A percentile compares a stretch with the other conserved stretches of the same genome.
Conservation (phyloP, 2,113 vertebrate species). For the Antechinus stuartii region DNA sequence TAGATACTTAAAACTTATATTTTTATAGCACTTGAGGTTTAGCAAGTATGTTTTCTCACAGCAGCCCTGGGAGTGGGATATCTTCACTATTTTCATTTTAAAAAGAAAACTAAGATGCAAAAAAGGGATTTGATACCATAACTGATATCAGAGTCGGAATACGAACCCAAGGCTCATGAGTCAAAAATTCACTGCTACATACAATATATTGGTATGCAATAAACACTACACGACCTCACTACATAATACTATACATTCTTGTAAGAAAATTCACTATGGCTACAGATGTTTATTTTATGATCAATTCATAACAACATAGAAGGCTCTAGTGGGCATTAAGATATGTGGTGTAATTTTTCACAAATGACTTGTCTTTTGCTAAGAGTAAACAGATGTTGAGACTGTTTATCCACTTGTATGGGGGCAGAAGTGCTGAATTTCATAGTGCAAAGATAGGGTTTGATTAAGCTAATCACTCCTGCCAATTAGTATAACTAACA, state of each 20-base stretch:
- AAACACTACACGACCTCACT: not conserved
- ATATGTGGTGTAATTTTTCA: not conserved
- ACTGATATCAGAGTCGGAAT: not conserved
- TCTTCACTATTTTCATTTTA: not conserved
- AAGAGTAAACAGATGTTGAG: not conserved
- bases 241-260: not conserved
- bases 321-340: not conserved
- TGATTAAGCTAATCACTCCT: not conserved
- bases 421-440: not conserved
- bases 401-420: not conserved
- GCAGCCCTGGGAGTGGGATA: not conserved
- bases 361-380: not conserved
- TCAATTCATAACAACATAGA: not conserved
- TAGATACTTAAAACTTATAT: not conserved
- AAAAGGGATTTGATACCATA: not conserved
- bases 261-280: not conserved
- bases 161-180: not conserved
- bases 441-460: not conserved
- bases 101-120: not conserved
- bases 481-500: not conserved
- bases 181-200: not conserved
- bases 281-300: not conserved
- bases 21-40: not conserved
- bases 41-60: not conserved
- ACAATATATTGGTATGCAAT: no score